Evolutionary conservation across 2,113 vertebrate species (phyloP), one percentile per base, ranked within the genome.

Genomic region (Sula dactylatra): DNA sequence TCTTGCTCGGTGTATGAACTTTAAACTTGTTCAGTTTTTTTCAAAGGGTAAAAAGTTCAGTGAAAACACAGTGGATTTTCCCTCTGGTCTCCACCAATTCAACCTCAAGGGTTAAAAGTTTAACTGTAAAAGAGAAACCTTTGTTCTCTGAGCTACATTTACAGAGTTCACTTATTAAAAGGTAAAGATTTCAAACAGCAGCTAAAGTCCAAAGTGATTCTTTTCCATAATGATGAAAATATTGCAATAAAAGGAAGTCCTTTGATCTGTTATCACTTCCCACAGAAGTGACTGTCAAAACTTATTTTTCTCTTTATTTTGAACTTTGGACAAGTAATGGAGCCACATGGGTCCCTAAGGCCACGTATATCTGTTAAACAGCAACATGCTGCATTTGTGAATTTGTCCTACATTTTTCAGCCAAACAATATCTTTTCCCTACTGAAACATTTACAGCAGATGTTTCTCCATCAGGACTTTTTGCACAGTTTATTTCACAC

Each of bases 1-100:
- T 98, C 97, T 98, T 98, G 97, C 97, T 98, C 97, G 97, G 98
- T 98, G 80, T 94, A 96, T 98, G 98, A 98, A 98, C 98, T 98
- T 98, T 98, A 98, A 98, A 98, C 97, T 97, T 97, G 97, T 97
- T 96, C 94, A 93, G 90, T 92, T 98, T 98, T 98, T 98, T 98
- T 96, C 84, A 96, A 97, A 98, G 98, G 98, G 98, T 98, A 98
- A 98, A 98, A 98, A 98, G 98, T 98, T 98, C 98, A 98, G 94
- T 83, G 95, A 96, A 98, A 98, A 97, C 97, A 97, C 97, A 97
- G 97, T 95, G 97, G 97, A 98, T 97, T 98, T 98, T 98, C 97
- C 97, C 98, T 97, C 96, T 96, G 94, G 97, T 97, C 97, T 97
- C 96, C 93, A 95, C 88, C 95, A 98, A 96, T 98, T 98, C 96